Base-by-base conservation (phyloP, 2,888 invertebrate species). In the Hesperia comma region DNA sequence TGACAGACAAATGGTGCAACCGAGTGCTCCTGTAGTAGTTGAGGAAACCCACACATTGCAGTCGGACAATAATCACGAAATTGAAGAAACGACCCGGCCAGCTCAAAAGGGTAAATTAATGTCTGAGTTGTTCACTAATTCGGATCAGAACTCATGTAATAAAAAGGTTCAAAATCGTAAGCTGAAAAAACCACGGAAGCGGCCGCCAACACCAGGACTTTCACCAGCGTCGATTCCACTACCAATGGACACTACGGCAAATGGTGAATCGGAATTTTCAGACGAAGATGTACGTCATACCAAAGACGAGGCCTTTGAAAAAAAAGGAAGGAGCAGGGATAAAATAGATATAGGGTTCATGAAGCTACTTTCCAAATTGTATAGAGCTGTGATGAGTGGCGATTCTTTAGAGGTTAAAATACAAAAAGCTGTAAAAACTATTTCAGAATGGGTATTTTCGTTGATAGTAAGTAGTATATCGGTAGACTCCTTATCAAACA, bases 321-420 rank as follows among this genome's bases (percentile, higher is more conserved):
- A 8, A 12, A 14, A 61, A 26, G 10, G 26, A 26, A 6, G 41
- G 40, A 41, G 37, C n/a, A 8, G 17, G 26, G 14, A 41, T 43
- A 2, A 54, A 26, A 33, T 7, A 21, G 15, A 56, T 10, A 33
- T 40, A 0, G 46, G 51, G 10, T 58, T 58, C 53, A 53, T 58
- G 19, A 46, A 26, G 2, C 17, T 63, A 21, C 17, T 57, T 7
- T 12, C 51, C 15, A 58, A 15, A 41, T 51, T 64, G 14, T 64
- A 64, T 15, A 56, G 21, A 4, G 17, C 37, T 1, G 41, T 58
- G 6, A 32, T 51, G 37, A 57, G 17, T 15, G n/a, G n/a, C n/a
- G 26, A 64, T 14, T 26, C 63, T 1, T 17, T 64, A 57, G 63
- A 26, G 49, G n/a, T 32, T 58, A n/a, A 64, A 41, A 57, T 64